Percentiles rank a stretch among this genome's conserved stretches.
phyloP scores from a whole-genome alignment of 2,888 invertebrate species.

The Hyalella azteca region DNA sequence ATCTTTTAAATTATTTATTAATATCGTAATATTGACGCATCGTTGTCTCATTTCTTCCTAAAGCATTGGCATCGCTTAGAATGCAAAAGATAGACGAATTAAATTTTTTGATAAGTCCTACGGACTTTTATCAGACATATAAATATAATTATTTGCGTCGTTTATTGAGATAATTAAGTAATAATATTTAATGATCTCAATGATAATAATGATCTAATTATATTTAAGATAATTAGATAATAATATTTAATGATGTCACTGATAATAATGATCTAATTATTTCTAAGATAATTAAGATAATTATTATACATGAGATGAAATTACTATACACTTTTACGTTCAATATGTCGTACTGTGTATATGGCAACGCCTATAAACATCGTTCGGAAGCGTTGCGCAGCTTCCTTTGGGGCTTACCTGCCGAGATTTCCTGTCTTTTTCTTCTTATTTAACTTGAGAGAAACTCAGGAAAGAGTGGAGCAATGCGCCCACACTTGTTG shows the following conservation, averaged over 20 bases:
- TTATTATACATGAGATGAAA: not conserved
- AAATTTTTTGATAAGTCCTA: too few relatives aligned
- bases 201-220: not conserved
- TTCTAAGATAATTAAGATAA: not conserved
- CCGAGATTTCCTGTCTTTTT: not conserved
- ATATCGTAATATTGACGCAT: too few relatives aligned
- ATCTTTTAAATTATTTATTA: too few relatives aligned
- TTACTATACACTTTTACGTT: not conserved
- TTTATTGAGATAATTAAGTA: too few relatives aligned
- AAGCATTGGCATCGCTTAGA: too few relatives aligned
- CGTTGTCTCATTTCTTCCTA: too few relatives aligned
- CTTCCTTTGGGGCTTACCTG: constrained; percentile 17
- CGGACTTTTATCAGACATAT: too few relatives aligned
- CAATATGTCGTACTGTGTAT: not conserved
- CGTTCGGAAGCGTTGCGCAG: not conserved
- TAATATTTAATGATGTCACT: not conserved
- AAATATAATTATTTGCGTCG: too few relatives aligned
- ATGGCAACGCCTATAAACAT: not conserved
- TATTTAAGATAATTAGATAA: not conserved
- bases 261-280: not conserved
- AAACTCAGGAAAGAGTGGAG: not conserved
- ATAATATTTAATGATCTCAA: too few relatives aligned
- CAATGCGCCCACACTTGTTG: not conserved
- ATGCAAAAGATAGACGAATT: too few relatives aligned
- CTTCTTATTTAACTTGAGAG: not conserved